Conservation (phyloP, 2,888 invertebrate genomes). For the Folsomia manolachei region DNA sequence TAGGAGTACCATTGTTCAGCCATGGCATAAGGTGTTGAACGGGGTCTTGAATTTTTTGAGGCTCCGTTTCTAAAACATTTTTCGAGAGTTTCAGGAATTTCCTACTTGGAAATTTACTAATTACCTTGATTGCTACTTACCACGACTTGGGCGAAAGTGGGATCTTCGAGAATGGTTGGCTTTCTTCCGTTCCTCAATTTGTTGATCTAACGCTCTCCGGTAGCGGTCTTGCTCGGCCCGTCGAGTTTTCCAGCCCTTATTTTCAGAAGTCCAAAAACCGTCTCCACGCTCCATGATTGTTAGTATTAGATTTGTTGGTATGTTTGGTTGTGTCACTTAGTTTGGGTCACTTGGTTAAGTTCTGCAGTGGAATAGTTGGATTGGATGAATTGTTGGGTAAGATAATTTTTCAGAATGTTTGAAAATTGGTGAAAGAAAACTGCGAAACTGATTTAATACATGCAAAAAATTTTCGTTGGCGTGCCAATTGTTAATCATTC, state of each 20-base stretch:
- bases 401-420: no score
- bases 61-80: not conserved
- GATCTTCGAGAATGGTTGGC: no score
- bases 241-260: conserved; percentile 29
- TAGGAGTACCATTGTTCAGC: not conserved
- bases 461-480: no score
- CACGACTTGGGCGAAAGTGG: no score
- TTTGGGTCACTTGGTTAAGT: no score
- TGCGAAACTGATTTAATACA: no score
- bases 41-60: not conserved
- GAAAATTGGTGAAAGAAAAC: no score
- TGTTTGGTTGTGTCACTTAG: no score
- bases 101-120: not conserved
- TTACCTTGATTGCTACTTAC: not conserved
- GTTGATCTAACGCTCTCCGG: conserved; percentile 31
- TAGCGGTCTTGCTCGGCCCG: conserved; percentile 34
- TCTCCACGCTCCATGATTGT: not conserved
- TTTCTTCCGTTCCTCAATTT: conserved; percentile 31
- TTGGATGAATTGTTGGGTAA: no score
- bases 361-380: no score
- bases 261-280: not conserved
- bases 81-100: not conserved
- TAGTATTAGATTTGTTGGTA: no score
- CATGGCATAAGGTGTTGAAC: conserved; percentile 12
- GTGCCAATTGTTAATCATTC: no score